phyloP scores from a whole-genome alignment of 2,888 invertebrate species.

The Aquatica leii region DNA sequence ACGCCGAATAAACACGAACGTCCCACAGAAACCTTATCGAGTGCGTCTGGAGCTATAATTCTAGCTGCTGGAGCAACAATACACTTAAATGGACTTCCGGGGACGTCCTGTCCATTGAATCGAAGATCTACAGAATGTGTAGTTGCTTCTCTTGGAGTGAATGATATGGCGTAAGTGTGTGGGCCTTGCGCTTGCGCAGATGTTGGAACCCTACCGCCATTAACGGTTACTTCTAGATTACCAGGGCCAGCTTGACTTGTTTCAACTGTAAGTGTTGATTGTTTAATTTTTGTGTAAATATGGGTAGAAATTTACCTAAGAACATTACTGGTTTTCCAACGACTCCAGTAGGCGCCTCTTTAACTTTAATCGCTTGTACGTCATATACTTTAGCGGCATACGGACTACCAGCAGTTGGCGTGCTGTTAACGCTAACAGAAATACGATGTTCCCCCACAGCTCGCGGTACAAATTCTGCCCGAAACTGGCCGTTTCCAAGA shows the following conservation, averaged over 20 bases:
- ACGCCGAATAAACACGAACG: conserved; percentile 85
- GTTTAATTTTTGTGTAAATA: neutral
- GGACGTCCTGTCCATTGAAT: conserved; percentile 96
- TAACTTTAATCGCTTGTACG: conserved; percentile 92
- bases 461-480: conserved; percentile 90
- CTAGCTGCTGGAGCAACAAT: conserved; percentile 83
- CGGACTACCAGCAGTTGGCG: conserved; percentile 89
- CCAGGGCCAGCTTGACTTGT: conserved; percentile 98
- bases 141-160: conserved; percentile 91
- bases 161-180: conserved; percentile 95
- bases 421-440: conserved; percentile 82
- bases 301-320: conserved; percentile 67
- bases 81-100: conserved; percentile 87
- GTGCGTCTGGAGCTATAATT: conserved; percentile 82
- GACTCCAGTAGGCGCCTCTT: conserved; percentile 86
- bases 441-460: conserved; percentile 93
- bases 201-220: conserved; percentile 96
- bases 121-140: conserved; percentile 93
- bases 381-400: conserved; percentile 96
- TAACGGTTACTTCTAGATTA: conserved; percentile 97
- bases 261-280: conserved; percentile 74
- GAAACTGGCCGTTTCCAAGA: conserved; percentile 81
- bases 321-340: conserved; percentile 92
- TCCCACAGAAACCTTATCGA: conserved; percentile 91
- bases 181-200: conserved; percentile 97